Base-by-base conservation (phyloP, 2,888 invertebrate species). In the Tetropium fuscum region DNA sequence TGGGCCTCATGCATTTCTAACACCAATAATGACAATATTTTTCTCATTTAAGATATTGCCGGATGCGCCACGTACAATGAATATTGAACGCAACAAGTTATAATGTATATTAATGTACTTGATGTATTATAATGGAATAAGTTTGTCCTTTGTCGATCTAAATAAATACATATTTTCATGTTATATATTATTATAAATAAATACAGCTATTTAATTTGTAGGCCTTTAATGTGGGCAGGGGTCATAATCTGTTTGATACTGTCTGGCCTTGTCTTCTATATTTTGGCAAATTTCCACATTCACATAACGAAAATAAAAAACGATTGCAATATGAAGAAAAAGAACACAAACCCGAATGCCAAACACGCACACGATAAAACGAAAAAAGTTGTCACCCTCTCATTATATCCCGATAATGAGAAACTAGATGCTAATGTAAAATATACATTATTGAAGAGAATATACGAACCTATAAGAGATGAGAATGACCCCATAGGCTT, bases 221-320 rank as follows among this genome's bases (percentile, higher is more conserved):
- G 91, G 65, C 81, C 87, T 0, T 83, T 87, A 64, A 90, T 93
- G 86, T 94, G 94, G 94, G 81, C 88, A 1, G 87, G 89, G 0
- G 89, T 94, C 0, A 74, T 93, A 11, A 76, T 89, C 3, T 89
- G 90, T 2, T 79, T 93, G 4, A 74, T 91, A 5, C 77, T 88
- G 20, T 89, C 89, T 6, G 89, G 90, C 1, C 82, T 85, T 0
- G 83, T 89, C 45, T 91, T 93, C 74, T 87, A 88, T 73, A 80
- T 84, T 1, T 81, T 93, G 16, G 90, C 92, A 0, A 81, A 80
- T 53, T 86, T 85, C 72, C 87, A 90, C 69, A 77, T 82, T 64
- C 80, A 82, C 19, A 73, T 86, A 66, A 70, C 75, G 20, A 44
- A 36, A 34, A 34, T 59, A 19, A 48, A 56, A 13, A 63, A 34